Evolutionary conservation across 1,140 invertebrate species (phyloP).

Genomic region (Rhizoglyphus robini): DNA sequence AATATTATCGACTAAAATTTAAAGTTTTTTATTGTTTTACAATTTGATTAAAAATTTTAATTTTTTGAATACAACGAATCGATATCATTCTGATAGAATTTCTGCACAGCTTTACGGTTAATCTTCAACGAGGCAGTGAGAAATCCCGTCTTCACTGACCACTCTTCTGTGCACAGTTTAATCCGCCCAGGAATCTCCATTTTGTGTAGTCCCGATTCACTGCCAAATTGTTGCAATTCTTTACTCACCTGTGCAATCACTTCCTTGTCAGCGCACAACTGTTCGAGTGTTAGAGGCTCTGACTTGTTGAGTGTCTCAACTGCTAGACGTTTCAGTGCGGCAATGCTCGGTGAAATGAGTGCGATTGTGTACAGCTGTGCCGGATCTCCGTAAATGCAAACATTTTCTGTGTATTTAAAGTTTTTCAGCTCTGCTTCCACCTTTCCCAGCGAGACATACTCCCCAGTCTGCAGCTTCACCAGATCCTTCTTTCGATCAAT

Average conservation of each 20-base stretch:
- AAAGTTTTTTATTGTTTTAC: no score
- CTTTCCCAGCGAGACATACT: slow-evolving; percentile 53
- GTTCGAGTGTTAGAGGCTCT: slow-evolving; percentile 47
- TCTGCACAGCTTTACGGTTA: slow-evolving; percentile 85
- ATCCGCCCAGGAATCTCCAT: slow-evolving; percentile 86
- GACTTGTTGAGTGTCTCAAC: slow-evolving; percentile 39
- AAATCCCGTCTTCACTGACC: slow-evolving; percentile 91
- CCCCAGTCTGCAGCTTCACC: slow-evolving; percentile 90
- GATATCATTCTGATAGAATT: slow-evolving; percentile 76
- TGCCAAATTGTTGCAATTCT: slow-evolving; percentile 61
- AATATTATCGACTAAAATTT: no score
- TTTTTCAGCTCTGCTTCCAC: slow-evolving; percentile 74
- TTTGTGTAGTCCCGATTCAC: slow-evolving; percentile 53
- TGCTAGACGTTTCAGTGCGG: slow-evolving; percentile 49
- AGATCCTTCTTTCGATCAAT: slow-evolving; percentile 92
- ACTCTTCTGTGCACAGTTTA: slow-evolving; percentile 71
- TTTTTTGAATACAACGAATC: slow-evolving; percentile 86
- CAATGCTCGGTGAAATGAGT: slow-evolving; percentile 68
- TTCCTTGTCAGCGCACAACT: slow-evolving; percentile 53
- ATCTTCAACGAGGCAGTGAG: slow-evolving; percentile 95
- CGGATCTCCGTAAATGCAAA: slow-evolving; percentile 81
- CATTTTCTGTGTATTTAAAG: slow-evolving; percentile 80
- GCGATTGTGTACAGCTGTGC: slow-evolving; percentile 72
- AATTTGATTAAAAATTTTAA: no score
- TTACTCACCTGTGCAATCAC: slow-evolving; percentile 60